Conservation (phyloP, 2,797 vertebrate species). For the Chromis chromis region DNA sequence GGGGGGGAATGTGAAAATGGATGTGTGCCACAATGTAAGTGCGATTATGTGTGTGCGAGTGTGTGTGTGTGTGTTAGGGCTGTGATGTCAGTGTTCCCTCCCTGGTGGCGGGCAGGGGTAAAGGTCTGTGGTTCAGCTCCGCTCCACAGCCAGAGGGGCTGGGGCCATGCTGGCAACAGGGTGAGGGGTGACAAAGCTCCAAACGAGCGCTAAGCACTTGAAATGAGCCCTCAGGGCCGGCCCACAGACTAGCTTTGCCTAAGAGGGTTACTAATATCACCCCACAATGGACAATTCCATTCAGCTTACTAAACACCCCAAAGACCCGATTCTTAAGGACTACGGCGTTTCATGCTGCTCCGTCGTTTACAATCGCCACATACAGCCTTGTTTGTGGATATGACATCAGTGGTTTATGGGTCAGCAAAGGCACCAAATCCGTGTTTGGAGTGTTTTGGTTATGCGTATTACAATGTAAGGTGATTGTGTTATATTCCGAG, state of each 20-base stretch:
- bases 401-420: slow-evolving; percentile 8
- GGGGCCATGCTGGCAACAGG: slow-evolving; percentile 75
- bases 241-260: slow-evolving; percentile 82
- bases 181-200: slow-evolving; percentile 81
- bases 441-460: neutral
- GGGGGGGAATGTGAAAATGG: slow-evolving; percentile 60
- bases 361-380: slow-evolving; percentile 18
- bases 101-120: slow-evolving; percentile 66
- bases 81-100: slow-evolving; percentile 74
- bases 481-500: slow-evolving; percentile 33
- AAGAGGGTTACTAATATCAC: slow-evolving; percentile 86
- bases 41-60: slow-evolving; percentile 30
- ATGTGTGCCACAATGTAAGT: slow-evolving; percentile 63
- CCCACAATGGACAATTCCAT: slow-evolving; percentile 77
- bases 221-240: slow-evolving; percentile 82
- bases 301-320: slow-evolving; percentile 70
- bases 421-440: slow-evolving; percentile 35
- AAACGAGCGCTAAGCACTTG: slow-evolving; percentile 84
- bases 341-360: slow-evolving; percentile 46
- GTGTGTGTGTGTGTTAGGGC: slow-evolving; percentile 46
- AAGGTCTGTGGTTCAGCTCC: slow-evolving; percentile 72
- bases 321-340: slow-evolving; percentile 59
- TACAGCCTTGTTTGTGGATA: slow-evolving; percentile 24
- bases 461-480: slow-evolving; percentile 10
- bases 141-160: slow-evolving; percentile 76